A percentile compares a stretch with the other conserved stretches of the same genome.
Conservation (phyloP, 53 echinoderm and acorn worm genomes). For the Paracentrotus lividus region DNA sequence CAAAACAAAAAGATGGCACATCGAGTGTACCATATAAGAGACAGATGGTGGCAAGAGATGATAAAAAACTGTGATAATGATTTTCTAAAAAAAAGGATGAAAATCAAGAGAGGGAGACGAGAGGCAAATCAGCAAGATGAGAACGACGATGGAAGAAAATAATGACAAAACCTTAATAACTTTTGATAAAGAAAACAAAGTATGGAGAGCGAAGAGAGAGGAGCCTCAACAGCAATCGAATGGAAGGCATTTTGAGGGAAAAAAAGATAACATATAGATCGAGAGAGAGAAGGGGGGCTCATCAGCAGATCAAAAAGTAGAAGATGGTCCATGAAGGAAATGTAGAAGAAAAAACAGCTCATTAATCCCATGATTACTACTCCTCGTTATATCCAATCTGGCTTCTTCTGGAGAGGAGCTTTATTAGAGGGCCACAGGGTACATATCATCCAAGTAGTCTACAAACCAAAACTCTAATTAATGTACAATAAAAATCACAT, state of each 20-base stretch:
- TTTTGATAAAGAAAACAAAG: neutral
- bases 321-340: neutral
- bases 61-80: no score
- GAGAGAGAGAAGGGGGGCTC: neutral
- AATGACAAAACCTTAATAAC: no score
- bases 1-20: no score
- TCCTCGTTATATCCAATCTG: slow-evolving; percentile 56
- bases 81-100: no score
- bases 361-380: slow-evolving; percentile 61
- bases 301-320: neutral
- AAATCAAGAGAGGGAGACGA: neutral
- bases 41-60: no score
- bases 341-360: slow-evolving; percentile 10
- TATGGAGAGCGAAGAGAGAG: neutral
- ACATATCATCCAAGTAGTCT: neutral
- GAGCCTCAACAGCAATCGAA: neutral
- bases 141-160: no score
- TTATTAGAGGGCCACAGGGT: slow-evolving; percentile 33
- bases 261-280: neutral
- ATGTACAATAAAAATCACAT: no score
- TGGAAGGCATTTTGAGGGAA: neutral
- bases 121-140: neutral
- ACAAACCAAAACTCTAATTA: no score
- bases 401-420: neutral
- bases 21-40: no score